Conservation (phyloP, 2,797 vertebrate species). For the Cetoscarus ocellatus region DNA sequence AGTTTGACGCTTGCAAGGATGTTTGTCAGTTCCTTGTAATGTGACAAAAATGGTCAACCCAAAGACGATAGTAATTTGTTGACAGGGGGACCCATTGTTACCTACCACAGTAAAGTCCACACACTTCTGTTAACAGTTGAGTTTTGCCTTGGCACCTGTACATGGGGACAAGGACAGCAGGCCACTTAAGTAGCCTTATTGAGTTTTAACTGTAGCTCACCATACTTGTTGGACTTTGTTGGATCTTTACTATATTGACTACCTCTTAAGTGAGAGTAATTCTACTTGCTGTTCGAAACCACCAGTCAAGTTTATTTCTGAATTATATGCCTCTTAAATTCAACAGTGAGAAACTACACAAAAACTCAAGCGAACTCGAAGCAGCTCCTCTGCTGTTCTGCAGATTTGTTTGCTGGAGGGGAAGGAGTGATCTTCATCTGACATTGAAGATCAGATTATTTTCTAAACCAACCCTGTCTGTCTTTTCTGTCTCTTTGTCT, state of each 20-base stretch:
- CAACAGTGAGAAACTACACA: background rate
- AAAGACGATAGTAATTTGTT: no score
- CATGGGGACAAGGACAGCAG: no score
- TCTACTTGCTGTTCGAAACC: slow-evolving; percentile 9
- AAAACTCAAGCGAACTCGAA: background rate
- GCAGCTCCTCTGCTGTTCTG: background rate
- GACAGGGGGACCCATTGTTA: no score
- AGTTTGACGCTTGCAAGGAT: no score
- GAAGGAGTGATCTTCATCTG: slow-evolving; percentile 35
- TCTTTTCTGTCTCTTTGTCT: background rate
- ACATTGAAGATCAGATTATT: slow-evolving; percentile 33
- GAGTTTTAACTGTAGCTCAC: background rate
- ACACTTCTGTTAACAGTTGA: no score
- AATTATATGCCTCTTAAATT: slow-evolving; percentile 23
- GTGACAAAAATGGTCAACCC: no score
- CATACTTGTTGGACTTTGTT: background rate
- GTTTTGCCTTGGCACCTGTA: no score
- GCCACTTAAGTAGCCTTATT: background rate
- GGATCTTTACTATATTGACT: background rate
- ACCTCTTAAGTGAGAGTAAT: slow-evolving; percentile 19
- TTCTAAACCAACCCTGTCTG: slow-evolving; percentile 6
- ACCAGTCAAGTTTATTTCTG: background rate
- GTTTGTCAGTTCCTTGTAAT: no score
- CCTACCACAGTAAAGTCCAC: no score
- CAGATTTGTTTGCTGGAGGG: slow-evolving; percentile 14